These are phyloP conservation scores for Leptonema lineaticorne DNA, from an alignment of 1,140 invertebrate species.

Conservation along the genomic window DNA sequence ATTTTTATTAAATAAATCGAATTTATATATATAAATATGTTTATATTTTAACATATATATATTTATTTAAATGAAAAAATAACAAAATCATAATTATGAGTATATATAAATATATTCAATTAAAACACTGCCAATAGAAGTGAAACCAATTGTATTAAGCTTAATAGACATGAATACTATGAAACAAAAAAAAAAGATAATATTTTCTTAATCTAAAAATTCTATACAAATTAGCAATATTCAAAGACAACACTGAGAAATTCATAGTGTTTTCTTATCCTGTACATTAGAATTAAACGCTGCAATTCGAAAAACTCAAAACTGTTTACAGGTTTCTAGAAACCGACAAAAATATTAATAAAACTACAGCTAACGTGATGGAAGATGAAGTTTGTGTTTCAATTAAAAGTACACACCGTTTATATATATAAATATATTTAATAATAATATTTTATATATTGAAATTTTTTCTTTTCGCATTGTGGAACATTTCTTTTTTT, in stretches of 20 bases:
- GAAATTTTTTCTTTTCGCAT: too few species aligned
- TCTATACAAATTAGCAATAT: conserved; percentile 40
- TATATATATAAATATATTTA: background rate
- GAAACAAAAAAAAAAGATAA: conserved; percentile 17
- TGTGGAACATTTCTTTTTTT: too few species aligned
- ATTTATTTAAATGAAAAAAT: background rate
- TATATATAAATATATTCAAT: background rate
- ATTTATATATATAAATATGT: background rate
- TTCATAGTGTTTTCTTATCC: conserved; percentile 39
- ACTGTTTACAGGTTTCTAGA: conserved; percentile 40
- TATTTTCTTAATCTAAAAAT: conserved; percentile 21
- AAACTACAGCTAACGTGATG: conserved; percentile 40
- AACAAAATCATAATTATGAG: background rate
- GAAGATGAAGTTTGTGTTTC: conserved; percentile 18
- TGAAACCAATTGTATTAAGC: conserved; percentile 27
- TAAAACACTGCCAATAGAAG: conserved; percentile 36
- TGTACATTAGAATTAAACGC: conserved; percentile 43
- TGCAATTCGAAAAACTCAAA: conserved; percentile 40
- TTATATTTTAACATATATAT: background rate
- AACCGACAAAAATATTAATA: conserved; percentile 41
- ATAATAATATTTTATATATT: background rate
- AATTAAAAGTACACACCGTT: background rate
- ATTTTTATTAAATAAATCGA: background rate
- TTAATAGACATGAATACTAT: conserved; percentile 20
- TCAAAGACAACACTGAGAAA: conserved; percentile 38